Percentiles rank a stretch among this genome's conserved stretches.
Evolutionary conservation across 2,113 vertebrate genomes (phyloP).

Genomic region (Phalacrocorax brasilianus): DNA sequence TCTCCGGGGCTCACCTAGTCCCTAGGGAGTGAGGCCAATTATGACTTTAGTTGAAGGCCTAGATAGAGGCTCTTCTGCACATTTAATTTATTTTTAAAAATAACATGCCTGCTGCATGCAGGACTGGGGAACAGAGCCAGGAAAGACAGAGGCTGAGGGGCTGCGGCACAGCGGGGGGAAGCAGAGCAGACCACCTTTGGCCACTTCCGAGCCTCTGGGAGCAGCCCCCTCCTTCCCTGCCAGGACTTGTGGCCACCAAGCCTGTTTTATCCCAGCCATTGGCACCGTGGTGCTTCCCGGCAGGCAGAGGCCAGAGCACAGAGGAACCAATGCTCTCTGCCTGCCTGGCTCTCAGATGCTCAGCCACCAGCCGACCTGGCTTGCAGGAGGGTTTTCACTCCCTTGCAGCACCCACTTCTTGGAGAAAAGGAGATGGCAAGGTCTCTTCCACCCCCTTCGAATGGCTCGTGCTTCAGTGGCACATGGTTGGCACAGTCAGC

Average conservation of each 20-base stretch:
- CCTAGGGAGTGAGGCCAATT: background rate
- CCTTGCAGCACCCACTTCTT: background rate
- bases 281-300: background rate
- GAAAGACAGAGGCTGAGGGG: background rate
- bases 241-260: background rate
- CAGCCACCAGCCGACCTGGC: rapidly evolving
- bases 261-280: rapidly evolving
- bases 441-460: background rate
- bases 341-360: background rate
- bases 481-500: background rate
- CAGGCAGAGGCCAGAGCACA: no score
- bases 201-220: background rate
- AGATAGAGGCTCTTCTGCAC: background rate
- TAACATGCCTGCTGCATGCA: background rate
- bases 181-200: background rate
- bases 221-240: background rate
- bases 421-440: background rate
- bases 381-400: background rate
- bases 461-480: background rate
- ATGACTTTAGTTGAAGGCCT: background rate
- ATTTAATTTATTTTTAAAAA: constrained; percentile 50
- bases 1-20: background rate
- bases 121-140: background rate
- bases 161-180: rapidly evolving
- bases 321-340: background rate